Conservation (phyloP, 2,888 invertebrate genomes). For the Drepanosiphum platanoidis region DNA sequence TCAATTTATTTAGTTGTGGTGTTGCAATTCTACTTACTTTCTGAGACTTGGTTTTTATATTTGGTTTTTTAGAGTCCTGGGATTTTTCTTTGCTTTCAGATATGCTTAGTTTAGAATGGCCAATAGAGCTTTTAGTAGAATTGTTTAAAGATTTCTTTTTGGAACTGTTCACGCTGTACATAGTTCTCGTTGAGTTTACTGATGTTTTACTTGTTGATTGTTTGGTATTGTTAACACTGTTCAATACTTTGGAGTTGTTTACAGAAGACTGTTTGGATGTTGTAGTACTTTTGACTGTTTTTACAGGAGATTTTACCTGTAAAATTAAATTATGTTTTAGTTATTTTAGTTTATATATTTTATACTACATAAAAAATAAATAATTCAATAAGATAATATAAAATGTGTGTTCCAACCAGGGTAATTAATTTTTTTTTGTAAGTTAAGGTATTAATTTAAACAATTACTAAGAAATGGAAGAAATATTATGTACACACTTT, state of each 20-base stretch:
- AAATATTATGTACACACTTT: no score
- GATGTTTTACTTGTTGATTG: neutral
- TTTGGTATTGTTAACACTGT: neutral
- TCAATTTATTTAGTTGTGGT: neutral
- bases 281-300: no score
- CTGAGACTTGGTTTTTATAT: neutral
- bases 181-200: neutral
- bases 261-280: no score
- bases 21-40: neutral
- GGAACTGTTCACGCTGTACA: neutral
- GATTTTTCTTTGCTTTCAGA: neutral
- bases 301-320: neutral
- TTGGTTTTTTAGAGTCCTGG: neutral
- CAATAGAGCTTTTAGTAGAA: neutral
- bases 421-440: no score
- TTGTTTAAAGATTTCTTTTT: neutral
- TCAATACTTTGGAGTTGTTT: no score
- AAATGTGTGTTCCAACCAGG: no score
- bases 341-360: no score
- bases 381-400: no score
- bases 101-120: neutral
- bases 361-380: no score
- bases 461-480: no score
- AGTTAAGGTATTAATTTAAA: no score
- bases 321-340: no score